phyloP scores from a whole-genome alignment of 2,797 vertebrate genomes.

The Apogon hyalosoma region DNA sequence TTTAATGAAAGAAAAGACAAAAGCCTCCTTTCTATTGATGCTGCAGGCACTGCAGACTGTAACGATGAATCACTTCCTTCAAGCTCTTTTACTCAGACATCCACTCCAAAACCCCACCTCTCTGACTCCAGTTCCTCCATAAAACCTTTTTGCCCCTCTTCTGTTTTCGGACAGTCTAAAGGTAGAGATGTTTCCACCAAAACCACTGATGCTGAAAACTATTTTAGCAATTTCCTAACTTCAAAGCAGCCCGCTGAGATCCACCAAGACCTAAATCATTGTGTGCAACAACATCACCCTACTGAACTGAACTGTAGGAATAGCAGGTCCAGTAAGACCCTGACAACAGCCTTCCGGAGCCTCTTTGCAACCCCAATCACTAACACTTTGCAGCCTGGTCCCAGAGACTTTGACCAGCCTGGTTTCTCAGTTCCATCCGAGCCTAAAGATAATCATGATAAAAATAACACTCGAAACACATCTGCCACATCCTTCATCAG shows the following conservation, averaged over 20 bases:
- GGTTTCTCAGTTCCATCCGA: conserved; percentile 1
- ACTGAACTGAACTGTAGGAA: not conserved
- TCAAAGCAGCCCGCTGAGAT: not conserved
- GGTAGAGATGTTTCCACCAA: not conserved
- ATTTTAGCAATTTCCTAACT: not conserved
- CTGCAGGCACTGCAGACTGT: not conserved
- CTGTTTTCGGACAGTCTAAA: not conserved
- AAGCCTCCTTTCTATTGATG: not conserved
- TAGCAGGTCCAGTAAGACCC: conserved; percentile 3
- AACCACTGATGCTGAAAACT: not conserved
- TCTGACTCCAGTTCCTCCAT: not conserved
- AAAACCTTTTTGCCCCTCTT: conserved; percentile 3
- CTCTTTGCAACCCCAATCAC: conserved; percentile 42
- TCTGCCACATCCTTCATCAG: conserved; percentile 31
- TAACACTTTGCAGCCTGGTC: not conserved
- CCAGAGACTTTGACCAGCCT: not conserved
- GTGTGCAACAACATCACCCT: not conserved
- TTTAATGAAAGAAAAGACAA: not conserved
- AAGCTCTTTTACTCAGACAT: not conserved
- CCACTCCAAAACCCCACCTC: conserved; percentile 1
- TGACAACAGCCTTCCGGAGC: conserved; percentile 14
- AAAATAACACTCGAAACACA: conserved; percentile 1
- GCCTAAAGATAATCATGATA: not conserved
- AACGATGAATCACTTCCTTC: not conserved
- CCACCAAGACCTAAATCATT: not conserved